These are phyloP conservation scores for Bagarius yarrelli DNA, from an alignment of 2,113 vertebrate species.

Conservation along the genomic window DNA sequence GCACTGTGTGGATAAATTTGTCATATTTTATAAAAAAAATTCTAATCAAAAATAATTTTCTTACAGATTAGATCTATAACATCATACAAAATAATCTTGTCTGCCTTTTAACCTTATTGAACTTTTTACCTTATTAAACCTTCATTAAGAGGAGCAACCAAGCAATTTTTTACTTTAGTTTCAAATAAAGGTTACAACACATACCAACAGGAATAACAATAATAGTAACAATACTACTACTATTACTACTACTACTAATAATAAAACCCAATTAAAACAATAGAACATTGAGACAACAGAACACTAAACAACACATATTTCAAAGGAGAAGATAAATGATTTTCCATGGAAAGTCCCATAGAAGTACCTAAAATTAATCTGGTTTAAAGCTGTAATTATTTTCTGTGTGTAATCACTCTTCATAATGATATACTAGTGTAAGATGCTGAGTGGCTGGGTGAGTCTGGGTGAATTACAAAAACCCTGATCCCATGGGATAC, in stretches of 20 bases:
- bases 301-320: neutral
- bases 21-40: neutral
- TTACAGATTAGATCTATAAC: neutral
- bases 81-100: neutral
- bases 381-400: neutral
- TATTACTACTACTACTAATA: neutral
- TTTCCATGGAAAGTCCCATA: slow-evolving; percentile 4
- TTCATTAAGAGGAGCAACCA: no score
- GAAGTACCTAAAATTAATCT: slow-evolving; percentile 11
- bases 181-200: neutral
- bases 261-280: no score
- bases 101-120: neutral
- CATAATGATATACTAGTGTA: neutral
- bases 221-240: neutral
- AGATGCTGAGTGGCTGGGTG: neutral
- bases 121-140: neutral
- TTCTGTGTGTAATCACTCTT: neutral
- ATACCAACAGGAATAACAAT: neutral
- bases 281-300: neutral
- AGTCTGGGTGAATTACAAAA: neutral
- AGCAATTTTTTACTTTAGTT: no score
- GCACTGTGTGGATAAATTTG: no score
- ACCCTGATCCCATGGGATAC: neutral
- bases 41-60: neutral
- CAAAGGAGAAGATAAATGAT: neutral